A percentile compares a stretch with the other conserved stretches of the same genome.
Evolutionary conservation across 2,888 invertebrate genomes (phyloP).

Genomic region (Acanthococcus lagerstroemiae): DNA sequence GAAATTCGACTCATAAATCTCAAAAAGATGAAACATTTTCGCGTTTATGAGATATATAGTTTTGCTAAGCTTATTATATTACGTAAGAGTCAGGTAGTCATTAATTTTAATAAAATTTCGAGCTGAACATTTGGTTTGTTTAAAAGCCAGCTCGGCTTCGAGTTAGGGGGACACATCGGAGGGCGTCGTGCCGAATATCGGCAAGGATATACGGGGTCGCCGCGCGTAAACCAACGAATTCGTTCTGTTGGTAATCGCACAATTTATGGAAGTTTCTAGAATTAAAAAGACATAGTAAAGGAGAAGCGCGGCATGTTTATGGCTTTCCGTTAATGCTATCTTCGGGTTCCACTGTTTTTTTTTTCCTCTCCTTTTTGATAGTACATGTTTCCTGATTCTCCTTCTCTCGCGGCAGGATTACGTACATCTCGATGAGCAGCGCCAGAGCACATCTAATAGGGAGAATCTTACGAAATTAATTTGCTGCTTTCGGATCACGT

Average conservation of each 20-base stretch:
- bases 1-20: conserved; percentile 18
- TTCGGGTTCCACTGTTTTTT: conserved; percentile 1
- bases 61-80: conserved; percentile 24
- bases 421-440: no score
- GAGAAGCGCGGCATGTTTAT: conserved; percentile 11
- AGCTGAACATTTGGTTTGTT: conserved; percentile 24
- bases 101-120: conserved; percentile 27
- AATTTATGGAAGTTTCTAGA: conserved; percentile 20
- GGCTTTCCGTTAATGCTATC: conserved; percentile 16
- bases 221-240: conserved; percentile 15
- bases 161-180: no score
- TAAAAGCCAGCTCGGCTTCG: no score
- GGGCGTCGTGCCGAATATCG: no score
- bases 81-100: conserved; percentile 21
- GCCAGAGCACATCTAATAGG: no score
- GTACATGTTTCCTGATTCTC: background rate
- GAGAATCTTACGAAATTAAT: no score
- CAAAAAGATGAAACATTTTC: conserved; percentile 19
- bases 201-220: background rate
- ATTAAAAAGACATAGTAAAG: conserved; percentile 9
- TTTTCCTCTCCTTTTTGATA: background rate
- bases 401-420: background rate
- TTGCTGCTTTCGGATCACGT: no score
- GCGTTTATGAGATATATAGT: conserved; percentile 15
- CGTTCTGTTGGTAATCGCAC: conserved; percentile 23